phyloP scores from a whole-genome alignment of 2,113 vertebrate genomes.

The Neogobius melanostomus region DNA sequence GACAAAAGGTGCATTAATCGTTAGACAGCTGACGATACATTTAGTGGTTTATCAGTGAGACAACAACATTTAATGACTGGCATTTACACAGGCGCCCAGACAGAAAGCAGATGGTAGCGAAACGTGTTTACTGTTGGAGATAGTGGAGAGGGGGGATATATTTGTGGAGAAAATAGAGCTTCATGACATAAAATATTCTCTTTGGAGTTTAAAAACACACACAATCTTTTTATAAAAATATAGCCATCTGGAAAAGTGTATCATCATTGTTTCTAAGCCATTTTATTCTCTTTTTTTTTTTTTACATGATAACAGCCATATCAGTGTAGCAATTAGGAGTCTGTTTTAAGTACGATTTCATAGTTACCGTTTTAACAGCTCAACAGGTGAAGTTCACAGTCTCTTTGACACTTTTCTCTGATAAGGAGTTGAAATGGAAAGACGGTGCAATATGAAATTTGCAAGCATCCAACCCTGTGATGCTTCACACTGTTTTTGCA shows the following conservation, averaged over 20 bases:
- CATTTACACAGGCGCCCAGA: slow-evolving; percentile 19
- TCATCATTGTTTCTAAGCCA: neutral
- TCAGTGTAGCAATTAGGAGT: neutral
- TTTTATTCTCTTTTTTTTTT: slow-evolving; percentile 11
- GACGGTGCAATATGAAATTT: neutral
- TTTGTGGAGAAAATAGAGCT: slow-evolving; percentile 36
- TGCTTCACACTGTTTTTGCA: slow-evolving; percentile 5
- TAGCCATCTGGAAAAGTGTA: slow-evolving; percentile 46
- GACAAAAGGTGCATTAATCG: slow-evolving; percentile 1
- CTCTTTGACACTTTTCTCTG: neutral
- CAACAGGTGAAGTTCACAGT: neutral
- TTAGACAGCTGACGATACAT: neutral
- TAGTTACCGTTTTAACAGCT: neutral
- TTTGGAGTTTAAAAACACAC: slow-evolving; percentile 24
- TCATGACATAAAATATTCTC: slow-evolving; percentile 44
- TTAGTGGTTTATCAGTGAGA: slow-evolving; percentile 17
- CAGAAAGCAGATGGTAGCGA: slow-evolving; percentile 42
- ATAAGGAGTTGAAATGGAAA: neutral
- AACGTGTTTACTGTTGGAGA: slow-evolving; percentile 33
- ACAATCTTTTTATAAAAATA: slow-evolving; percentile 31
- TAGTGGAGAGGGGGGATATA: slow-evolving; percentile 21
- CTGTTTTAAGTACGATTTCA: neutral
- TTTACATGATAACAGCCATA: slow-evolving; percentile 9
- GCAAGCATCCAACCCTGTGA: neutral
- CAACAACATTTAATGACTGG: slow-evolving; percentile 7